Evolutionary conservation across 2,797 vertebrate genomes (phyloP).

Genomic region (Tarsius wallacei): DNA sequence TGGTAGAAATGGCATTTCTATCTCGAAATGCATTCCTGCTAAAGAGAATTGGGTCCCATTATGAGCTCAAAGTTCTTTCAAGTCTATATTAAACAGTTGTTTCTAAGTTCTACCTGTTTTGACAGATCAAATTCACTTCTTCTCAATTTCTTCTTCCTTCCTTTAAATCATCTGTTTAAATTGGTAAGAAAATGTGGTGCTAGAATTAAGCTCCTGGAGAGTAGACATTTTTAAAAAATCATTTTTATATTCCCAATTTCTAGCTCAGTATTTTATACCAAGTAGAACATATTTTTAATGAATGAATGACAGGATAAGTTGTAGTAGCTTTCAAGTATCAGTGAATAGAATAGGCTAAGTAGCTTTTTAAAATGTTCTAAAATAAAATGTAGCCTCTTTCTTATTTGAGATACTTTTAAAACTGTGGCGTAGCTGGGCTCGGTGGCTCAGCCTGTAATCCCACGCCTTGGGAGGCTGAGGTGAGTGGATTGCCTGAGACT

Average conservation of each 20-base stretch:
- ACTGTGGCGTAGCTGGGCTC: too few species aligned
- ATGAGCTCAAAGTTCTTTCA: not conserved
- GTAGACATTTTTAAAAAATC: not conserved
- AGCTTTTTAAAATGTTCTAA: not conserved
- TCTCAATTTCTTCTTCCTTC: slow-evolving; percentile 3
- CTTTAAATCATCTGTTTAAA: not conserved
- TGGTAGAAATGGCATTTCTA: not conserved
- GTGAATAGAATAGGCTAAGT: slow-evolving; percentile 28
- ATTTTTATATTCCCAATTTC: not conserved
- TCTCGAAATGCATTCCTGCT: not conserved
- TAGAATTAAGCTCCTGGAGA: not conserved
- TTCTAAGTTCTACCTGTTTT: slow-evolving; percentile 31
- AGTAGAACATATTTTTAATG: slow-evolving; percentile 21
- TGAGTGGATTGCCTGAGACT: too few species aligned
- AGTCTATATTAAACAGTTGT: not conserved
- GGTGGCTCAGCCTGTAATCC: too few species aligned
- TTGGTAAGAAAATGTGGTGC: not conserved
- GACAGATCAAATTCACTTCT: not conserved
- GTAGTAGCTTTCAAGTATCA: slow-evolving; percentile 50
- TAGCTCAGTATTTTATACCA: not conserved
- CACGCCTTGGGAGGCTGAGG: too few species aligned
- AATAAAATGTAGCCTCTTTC: slow-evolving; percentile 35
- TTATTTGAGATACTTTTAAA: slow-evolving; percentile 42
- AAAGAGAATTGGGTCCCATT: not conserved
- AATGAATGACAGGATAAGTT: not conserved